Evolutionary conservation across 2,113 vertebrate species (phyloP).

Genomic region (Orcinus orca): DNA sequence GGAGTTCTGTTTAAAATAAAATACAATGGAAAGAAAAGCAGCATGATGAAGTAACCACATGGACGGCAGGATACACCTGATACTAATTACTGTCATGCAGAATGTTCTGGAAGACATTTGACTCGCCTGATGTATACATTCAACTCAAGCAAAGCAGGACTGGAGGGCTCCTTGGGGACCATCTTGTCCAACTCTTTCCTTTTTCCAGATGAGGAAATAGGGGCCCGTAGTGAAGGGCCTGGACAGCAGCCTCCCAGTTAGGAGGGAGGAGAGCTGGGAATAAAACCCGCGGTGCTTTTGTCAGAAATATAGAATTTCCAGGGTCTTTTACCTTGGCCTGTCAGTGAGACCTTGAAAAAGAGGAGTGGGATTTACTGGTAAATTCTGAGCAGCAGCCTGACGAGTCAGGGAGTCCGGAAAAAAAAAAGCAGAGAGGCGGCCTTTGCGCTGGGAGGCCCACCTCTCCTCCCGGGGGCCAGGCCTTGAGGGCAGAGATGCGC

Average conservation of each 20-base stretch:
- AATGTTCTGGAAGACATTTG: conserved; percentile 79
- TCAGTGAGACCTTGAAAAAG: not conserved
- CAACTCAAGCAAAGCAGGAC: conserved; percentile 74
- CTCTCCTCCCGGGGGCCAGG: not conserved
- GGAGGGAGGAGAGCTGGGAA: conserved; percentile 27
- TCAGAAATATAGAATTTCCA: not conserved
- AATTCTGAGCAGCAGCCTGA: not conserved
- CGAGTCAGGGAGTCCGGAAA: not conserved
- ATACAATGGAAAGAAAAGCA: conserved; percentile 78
- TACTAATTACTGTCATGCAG: conserved; percentile 78
- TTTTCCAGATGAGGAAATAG: conserved; percentile 77
- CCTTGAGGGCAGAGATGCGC: not conserved
- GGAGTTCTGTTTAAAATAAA: conserved; percentile 80
- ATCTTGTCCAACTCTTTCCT: conserved; percentile 72
- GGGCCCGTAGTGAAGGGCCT: conserved; percentile 58
- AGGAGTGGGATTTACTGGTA: not conserved
- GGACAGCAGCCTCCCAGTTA: conserved; percentile 54
- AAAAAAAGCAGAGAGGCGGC: not conserved
- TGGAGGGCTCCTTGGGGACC: conserved; percentile 72
- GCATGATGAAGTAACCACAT: conserved; percentile 73
- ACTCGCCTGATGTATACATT: conserved; percentile 80
- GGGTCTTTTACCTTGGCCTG: conserved; percentile 30
- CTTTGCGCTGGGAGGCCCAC: not conserved
- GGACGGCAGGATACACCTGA: conserved; percentile 75
- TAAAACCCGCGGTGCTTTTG: not conserved